Evolutionary conservation across 2,113 vertebrate species (phyloP), one percentile per base, ranked within the genome.

Genomic region (Percina caprodes): DNA sequence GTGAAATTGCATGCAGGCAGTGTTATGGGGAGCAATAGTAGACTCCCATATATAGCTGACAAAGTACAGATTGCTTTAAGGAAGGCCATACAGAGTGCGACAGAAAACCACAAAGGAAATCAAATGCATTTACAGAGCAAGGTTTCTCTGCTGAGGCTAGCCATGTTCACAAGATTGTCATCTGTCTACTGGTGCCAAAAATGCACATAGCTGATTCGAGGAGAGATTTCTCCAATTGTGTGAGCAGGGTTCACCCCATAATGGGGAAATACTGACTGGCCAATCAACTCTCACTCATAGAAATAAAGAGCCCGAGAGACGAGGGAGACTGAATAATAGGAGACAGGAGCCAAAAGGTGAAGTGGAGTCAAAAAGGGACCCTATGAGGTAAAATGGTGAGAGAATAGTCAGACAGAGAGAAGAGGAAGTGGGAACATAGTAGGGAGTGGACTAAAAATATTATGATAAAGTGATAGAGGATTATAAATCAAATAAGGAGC

Each of bases 61-160:
- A 73, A 73, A 72, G 79, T 88, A 74, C 74, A 77, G 76, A 69
- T 79, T 83, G 86, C 77, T 91, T 86, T 73, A 77, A 62, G 23
- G 76, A 85, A 76, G 65, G 49, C 49, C 23, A 52, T 79, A 49
- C 3, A 86, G 75, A 86, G 67, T 58, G 85, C 76, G 62, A 66
- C n/a, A 86, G 70, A 87, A 90, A 91, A 14, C 79, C 91, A 87
- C 88, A 85, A 69, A 84, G 81, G 62, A 90, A 90, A 90, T 89
- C 73, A 88, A 93, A 79, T 67, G 73, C 77, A 85, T 69, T 45
- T 84, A 73, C 74, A 72, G 61, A 67, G 75, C 63, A 77, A 72
- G 39, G 60, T 86, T 74, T 92, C 79, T 85, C 23, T 82, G 74
- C 74, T 61, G 75, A 72, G 63, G 69, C 63, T 52, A 48, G 85